Percentiles rank a stretch among this genome's conserved stretches.
Conservation (phyloP, 2,113 vertebrate species). For the Neodontobutis hainanensis region DNA sequence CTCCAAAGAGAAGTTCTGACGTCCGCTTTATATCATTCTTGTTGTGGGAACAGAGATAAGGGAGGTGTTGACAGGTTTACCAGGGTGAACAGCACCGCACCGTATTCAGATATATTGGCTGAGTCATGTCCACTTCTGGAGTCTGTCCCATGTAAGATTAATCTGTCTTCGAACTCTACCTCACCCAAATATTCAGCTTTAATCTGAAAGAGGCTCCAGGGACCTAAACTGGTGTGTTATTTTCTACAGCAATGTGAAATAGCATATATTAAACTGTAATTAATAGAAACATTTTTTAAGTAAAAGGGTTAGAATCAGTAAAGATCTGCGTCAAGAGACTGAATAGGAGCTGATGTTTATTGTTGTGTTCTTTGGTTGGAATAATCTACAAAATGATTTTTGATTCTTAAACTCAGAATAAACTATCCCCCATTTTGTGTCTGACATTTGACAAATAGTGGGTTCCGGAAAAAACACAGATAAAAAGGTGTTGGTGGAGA, state of each 20-base stretch:
- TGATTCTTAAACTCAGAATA: conserved; percentile 42
- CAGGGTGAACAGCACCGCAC: not conserved
- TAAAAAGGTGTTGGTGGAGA: not conserved
- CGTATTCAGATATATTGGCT: not conserved
- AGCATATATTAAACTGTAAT: too few relatives aligned
- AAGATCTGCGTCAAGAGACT: too few relatives aligned
- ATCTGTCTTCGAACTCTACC: not conserved
- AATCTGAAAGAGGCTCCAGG: not conserved
- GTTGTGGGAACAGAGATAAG: conserved; percentile 3
- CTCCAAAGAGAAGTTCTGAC: not conserved
- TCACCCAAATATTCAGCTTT: not conserved
- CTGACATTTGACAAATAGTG: not conserved
- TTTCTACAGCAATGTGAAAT: too few relatives aligned
- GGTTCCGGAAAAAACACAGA: not conserved
- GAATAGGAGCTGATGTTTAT: conserved; percentile 58
- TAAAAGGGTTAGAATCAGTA: too few relatives aligned
- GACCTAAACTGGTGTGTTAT: not conserved
- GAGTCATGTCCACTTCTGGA: not conserved
- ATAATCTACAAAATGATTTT: conserved; percentile 26
- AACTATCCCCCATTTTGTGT: conserved; percentile 21
- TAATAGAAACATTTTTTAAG: too few relatives aligned
- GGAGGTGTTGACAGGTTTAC: conserved; percentile 8
- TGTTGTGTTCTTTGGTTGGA: conserved; percentile 12
- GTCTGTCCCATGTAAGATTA: not conserved
- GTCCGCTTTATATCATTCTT: not conserved